Conservation (phyloP, 2,113 vertebrate species). For the Hemichromis elongatus region DNA sequence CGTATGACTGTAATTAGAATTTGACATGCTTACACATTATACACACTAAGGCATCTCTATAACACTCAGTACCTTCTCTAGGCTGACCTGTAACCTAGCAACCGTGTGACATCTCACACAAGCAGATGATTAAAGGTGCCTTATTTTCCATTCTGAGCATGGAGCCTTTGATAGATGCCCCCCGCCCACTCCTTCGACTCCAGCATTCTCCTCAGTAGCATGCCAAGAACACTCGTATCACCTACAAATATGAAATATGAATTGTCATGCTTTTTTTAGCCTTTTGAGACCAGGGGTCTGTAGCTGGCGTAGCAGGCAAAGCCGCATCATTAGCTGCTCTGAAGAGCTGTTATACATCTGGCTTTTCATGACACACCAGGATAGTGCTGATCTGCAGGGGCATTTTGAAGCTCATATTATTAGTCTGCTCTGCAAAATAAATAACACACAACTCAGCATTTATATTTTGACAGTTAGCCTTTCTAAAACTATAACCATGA, state of each 20-base stretch:
- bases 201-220: constrained; percentile 5
- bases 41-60: constrained; percentile 19
- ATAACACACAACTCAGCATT: not conserved
- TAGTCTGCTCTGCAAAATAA: not conserved
- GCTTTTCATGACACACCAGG: not conserved
- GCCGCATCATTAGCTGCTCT: not conserved
- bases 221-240: constrained; percentile 16
- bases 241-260: constrained; percentile 42
- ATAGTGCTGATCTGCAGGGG: not conserved
- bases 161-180: constrained; percentile 42
- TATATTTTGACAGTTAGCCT: not conserved
- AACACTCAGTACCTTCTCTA: constrained; percentile 44
- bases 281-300: constrained; percentile 7
- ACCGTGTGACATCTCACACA: constrained; percentile 54
- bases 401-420: not conserved
- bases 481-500: not conserved
- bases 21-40: constrained; percentile 23
- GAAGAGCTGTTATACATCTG: constrained; percentile 9
- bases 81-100: constrained; percentile 78
- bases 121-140: constrained; percentile 62
- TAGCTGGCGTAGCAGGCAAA: not conserved
- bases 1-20: not conserved
- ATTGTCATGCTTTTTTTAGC: constrained; percentile 11
- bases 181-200: not conserved
- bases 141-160: constrained; percentile 62